A percentile compares a stretch with the other conserved stretches of the same genome.
Conservation (phyloP, 2,113 vertebrate species). For the Dasypus novemcinctus region DNA sequence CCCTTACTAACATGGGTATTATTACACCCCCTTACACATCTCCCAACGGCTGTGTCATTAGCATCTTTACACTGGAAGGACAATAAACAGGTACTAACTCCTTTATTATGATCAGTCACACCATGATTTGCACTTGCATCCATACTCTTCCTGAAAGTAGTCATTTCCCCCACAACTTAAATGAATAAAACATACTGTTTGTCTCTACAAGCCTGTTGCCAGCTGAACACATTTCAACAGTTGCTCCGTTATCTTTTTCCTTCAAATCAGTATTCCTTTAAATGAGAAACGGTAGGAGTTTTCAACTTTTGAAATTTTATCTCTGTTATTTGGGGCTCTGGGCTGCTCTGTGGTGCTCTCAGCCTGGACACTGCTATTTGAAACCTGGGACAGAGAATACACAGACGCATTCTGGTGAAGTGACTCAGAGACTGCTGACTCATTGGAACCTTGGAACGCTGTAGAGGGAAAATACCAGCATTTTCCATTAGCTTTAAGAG, state of each 20-base stretch:
- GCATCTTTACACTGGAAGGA: background rate
- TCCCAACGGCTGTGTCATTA: background rate
- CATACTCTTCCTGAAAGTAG: background rate
- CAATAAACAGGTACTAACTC: background rate
- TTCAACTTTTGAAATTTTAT: background rate
- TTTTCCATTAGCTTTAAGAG: background rate
- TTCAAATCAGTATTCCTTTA: background rate
- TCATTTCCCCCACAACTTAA: background rate
- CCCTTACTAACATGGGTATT: background rate
- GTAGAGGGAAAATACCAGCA: background rate
- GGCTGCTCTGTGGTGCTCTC: background rate
- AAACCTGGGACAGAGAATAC: background rate
- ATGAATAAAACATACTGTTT: background rate
- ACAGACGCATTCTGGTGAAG: background rate
- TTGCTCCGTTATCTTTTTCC: background rate
- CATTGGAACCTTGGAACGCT: background rate
- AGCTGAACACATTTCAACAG: background rate
- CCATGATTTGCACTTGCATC: background rate
- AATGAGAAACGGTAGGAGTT: background rate
- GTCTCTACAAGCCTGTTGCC: background rate
- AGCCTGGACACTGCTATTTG: background rate
- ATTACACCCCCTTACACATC: background rate
- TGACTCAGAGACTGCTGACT: constrained; percentile 49
- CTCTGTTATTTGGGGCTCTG: background rate
- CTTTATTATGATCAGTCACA: background rate